These are phyloP conservation scores for Equus quagga DNA, from an alignment of 2,113 vertebrate genomes.

Conservation along the genomic window DNA sequence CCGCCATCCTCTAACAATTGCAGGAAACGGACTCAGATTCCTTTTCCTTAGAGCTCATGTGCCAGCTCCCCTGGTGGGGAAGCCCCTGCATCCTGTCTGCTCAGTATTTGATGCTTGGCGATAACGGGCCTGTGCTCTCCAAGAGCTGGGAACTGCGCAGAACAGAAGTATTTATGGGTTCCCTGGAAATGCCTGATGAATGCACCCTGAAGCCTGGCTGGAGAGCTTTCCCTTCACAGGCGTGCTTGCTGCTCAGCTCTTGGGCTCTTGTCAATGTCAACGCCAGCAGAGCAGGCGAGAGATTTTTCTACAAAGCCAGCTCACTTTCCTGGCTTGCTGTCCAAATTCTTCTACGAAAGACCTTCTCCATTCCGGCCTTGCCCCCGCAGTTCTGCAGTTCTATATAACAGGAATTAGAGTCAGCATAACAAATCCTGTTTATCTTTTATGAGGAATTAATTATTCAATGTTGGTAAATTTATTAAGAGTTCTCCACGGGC, in stretches of 20 bases:
- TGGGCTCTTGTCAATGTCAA: neutral
- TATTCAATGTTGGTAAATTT: slow-evolving; percentile 57
- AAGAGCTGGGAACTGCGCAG: slow-evolving; percentile 81
- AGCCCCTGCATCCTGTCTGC: slow-evolving; percentile 86
- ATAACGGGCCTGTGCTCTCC: slow-evolving; percentile 77
- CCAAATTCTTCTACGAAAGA: neutral
- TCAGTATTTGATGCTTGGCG: slow-evolving; percentile 83
- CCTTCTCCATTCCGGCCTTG: neutral
- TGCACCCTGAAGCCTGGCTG: neutral
- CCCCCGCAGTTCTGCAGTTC: neutral
- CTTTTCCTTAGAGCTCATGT: slow-evolving; percentile 81
- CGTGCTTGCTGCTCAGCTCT: neutral
- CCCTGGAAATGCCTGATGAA: slow-evolving; percentile 68
- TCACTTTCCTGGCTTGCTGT: neutral
- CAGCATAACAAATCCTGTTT: slow-evolving; percentile 22
- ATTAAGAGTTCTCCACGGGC: slow-evolving; percentile 45
- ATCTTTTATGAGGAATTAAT: slow-evolving; percentile 65
- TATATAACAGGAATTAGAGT: neutral
- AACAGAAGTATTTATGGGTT: slow-evolving; percentile 80
- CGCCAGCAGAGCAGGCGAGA: neutral
- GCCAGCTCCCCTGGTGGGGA: slow-evolving; percentile 84
- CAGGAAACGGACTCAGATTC: slow-evolving; percentile 86
- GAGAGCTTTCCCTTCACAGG: neutral
- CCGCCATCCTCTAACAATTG: slow-evolving; percentile 85
- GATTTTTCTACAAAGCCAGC: neutral